Evolutionary conservation across 1,140 invertebrate species (phyloP).

Genomic region (Ditylenchus dipsaci): DNA sequence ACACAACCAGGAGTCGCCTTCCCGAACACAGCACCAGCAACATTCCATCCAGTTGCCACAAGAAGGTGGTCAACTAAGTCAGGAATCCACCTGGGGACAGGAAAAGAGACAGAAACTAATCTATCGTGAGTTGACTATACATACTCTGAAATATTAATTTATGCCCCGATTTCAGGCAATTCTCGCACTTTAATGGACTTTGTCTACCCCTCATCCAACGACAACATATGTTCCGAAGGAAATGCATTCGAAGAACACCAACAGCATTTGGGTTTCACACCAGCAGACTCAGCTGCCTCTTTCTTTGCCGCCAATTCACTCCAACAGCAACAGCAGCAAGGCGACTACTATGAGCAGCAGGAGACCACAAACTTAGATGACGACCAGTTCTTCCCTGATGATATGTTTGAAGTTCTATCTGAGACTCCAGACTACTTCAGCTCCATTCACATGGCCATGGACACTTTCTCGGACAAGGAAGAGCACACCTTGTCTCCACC

Average conservation of each 20-base stretch:
- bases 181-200: conserved; percentile 34
- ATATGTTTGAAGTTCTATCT: too few relatives aligned
- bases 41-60: neutral
- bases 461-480: too few relatives aligned
- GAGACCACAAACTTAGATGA: too few relatives aligned
- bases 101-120: too few relatives aligned
- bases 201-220: conserved; percentile 13
- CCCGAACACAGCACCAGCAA: neutral
- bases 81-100: neutral
- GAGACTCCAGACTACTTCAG: too few relatives aligned
- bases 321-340: too few relatives aligned
- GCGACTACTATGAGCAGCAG: too few relatives aligned
- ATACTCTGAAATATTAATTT: neutral
- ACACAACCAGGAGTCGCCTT: neutral
- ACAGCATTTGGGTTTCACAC: conserved; percentile 22
- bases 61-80: neutral
- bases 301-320: conserved; percentile 9
- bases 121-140: neutral
- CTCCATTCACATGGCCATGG: too few relatives aligned
- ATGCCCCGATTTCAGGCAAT: conserved; percentile 15
- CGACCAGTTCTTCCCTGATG: too few relatives aligned
- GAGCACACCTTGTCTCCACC: too few relatives aligned
- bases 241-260: conserved; percentile 10
- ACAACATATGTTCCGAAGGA: conserved; percentile 12
- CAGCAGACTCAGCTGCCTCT: conserved; percentile 25